Conservation (phyloP, 2,797 vertebrate genomes). For the Danio jaintianensis region DNA sequence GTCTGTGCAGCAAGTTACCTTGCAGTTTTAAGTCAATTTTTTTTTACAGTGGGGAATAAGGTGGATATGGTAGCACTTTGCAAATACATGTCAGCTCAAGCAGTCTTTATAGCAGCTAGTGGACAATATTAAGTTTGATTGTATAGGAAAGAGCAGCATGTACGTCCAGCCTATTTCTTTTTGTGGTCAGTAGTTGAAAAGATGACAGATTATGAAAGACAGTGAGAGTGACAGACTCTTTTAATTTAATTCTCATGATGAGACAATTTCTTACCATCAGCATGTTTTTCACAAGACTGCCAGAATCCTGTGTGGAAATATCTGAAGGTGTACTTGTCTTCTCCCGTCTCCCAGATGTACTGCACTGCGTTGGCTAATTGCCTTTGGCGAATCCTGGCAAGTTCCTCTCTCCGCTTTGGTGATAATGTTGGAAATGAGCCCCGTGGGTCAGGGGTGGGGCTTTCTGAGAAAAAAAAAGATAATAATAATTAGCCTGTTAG, state of each 20-base stretch:
- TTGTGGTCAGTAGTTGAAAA: neutral
- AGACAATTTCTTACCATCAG: conserved; percentile 75
- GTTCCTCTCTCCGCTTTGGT: conserved; percentile 75
- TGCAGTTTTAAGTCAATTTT: no score
- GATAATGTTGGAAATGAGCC: conserved; percentile 71
- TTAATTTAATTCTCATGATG: neutral
- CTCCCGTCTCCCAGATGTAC: conserved; percentile 89
- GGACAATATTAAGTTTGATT: no score
- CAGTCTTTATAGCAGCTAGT: no score
- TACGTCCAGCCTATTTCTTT: neutral
- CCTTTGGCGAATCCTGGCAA: conserved; percentile 75
- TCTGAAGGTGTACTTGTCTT: conserved; percentile 86
- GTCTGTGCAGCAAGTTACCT: no score
- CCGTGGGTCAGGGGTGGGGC: conserved; percentile 73
- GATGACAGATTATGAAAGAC: neutral
- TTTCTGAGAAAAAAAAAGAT: conserved; percentile 67
- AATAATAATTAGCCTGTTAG: neutral
- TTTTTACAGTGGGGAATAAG: no score
- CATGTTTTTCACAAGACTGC: conserved; percentile 86
- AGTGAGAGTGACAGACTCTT: neutral
- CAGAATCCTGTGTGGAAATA: conserved; percentile 90
- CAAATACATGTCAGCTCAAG: no score
- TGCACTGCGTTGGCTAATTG: conserved; percentile 82
- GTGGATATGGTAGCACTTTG: no score
- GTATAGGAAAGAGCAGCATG: neutral